phyloP scores from a whole-genome alignment of 2,113 vertebrate species.

The Stomatorhinus ivindoensis region DNA sequence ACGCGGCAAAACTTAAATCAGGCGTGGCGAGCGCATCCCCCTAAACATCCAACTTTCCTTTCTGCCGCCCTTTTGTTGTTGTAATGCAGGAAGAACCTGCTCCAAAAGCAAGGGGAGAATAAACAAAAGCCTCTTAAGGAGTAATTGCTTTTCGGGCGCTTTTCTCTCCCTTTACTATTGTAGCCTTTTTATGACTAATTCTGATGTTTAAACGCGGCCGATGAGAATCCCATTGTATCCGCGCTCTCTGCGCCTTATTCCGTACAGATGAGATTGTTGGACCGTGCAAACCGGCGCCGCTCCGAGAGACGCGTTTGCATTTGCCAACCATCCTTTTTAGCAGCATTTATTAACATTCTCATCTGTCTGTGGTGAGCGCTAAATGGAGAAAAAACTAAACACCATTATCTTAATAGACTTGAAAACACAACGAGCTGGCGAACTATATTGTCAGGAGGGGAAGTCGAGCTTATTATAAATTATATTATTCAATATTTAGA shows the following conservation, averaged over 20 bases:
- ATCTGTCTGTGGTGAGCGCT: background rate
- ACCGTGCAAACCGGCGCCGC: background rate
- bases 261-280: background rate
- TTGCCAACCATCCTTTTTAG: background rate
- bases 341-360: background rate
- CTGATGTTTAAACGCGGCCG: conserved; percentile 15
- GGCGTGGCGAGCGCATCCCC: conserved; percentile 29
- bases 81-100: conserved; percentile 36
- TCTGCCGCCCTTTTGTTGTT: conserved; percentile 37
- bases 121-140: conserved; percentile 45
- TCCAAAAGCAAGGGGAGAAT: conserved; percentile 26
- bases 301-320: background rate
- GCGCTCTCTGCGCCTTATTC: background rate
- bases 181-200: conserved; percentile 33
- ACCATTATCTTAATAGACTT: conserved; percentile 1
- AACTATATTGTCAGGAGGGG: background rate
- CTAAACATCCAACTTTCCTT: conserved; percentile 44
- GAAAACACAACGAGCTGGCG: background rate
- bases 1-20: conserved; percentile 36
- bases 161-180: conserved; percentile 29
- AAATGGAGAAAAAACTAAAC: conserved; percentile 15
- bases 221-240: conserved; percentile 10
- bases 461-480: background rate
- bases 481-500: background rate
- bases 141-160: conserved; percentile 36